Base-by-base conservation (phyloP, 2,888 invertebrate species). In the Nomada fucata region DNA sequence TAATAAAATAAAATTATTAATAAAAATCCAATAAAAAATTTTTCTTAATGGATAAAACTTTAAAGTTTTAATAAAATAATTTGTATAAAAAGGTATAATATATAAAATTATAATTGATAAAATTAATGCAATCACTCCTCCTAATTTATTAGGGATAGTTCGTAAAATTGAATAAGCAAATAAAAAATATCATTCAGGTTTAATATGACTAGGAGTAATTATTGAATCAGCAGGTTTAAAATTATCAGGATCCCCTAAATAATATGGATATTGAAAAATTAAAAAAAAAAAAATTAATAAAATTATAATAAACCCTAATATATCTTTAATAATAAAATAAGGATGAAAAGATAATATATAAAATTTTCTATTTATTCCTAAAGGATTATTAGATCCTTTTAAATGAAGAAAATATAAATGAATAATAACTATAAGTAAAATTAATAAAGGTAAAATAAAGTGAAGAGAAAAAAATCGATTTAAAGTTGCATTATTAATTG, bases 381-480 rank as follows among this genome's bases (percentile, higher is more conserved):
- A 13, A 2, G 63, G 23, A 2, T 63, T 63, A 2, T 13, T 15
- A 10, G 64, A 64, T 2, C 64, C 64, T 5, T 13, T 23, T 9
- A 23, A 23, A 64, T 64, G 64, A 9, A 64, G 10, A 18, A 2
- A 64, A 47, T 26, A 47, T 15, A 64, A 18, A 47, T 64, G 64
- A 47, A 89, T 96, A 93, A 96, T 94, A 23, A 95, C 93, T 94
- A 96, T 89, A 68, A 95, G 95, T 91, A 94, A 53, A 82, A 97
- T 94, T 93, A 96, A 94, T 94, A 97, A 97, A 0, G 97, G 97
- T 52, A 97, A 70, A 82, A 97, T 89, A 94, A 97, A 97, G 92
- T 97, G 96, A 64, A 97, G 95, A 0, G 96, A 95, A 92, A 96
- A 97, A 93, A 97, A 97, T 94, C 97, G 96, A n/a, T 95, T 96